phyloP scores from a whole-genome alignment of 2,113 vertebrate species.

The Macaca mulatta region DNA sequence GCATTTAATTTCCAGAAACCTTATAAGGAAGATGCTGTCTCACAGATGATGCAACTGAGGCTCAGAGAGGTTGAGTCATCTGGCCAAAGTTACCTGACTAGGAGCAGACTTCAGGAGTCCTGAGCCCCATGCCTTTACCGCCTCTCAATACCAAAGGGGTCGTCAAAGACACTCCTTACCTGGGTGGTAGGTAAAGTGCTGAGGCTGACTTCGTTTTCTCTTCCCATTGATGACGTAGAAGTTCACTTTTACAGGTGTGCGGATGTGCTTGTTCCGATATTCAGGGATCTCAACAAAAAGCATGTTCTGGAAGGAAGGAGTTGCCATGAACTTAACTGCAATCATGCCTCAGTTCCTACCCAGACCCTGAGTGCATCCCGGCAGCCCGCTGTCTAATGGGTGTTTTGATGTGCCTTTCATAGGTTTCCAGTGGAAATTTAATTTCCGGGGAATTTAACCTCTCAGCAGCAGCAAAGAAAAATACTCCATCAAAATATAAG shows the following conservation, averaged over 20 bases:
- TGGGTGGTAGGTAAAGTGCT: conserved; percentile 96
- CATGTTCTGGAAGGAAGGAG: conserved; percentile 89
- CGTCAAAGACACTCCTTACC: conserved; percentile 80
- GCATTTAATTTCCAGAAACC: background rate
- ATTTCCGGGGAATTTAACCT: background rate
- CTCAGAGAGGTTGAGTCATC: background rate
- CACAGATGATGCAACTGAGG: background rate
- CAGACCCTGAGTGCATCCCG: background rate
- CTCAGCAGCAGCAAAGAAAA: background rate
- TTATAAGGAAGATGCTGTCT: background rate
- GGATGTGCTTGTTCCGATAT: conserved; percentile 92
- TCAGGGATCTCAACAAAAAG: conserved; percentile 96
- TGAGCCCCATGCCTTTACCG: rapidly evolving
- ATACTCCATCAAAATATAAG: background rate
- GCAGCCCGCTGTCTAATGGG: background rate
- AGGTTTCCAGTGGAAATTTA: too few relatives aligned
- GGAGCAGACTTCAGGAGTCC: background rate
- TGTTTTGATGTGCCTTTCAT: rapidly evolving
- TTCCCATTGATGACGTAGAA: conserved; percentile 98
- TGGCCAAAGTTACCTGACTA: background rate
- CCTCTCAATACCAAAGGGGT: background rate
- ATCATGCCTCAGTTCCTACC: rapidly evolving
- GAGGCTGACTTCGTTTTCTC: conserved; percentile 96
- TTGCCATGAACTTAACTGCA: background rate
- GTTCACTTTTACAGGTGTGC: conserved; percentile 92